Evolutionary conservation across 2,113 vertebrate species (phyloP), one percentile per base, ranked within the genome.

Genomic region (Vireo altiloquus): DNA sequence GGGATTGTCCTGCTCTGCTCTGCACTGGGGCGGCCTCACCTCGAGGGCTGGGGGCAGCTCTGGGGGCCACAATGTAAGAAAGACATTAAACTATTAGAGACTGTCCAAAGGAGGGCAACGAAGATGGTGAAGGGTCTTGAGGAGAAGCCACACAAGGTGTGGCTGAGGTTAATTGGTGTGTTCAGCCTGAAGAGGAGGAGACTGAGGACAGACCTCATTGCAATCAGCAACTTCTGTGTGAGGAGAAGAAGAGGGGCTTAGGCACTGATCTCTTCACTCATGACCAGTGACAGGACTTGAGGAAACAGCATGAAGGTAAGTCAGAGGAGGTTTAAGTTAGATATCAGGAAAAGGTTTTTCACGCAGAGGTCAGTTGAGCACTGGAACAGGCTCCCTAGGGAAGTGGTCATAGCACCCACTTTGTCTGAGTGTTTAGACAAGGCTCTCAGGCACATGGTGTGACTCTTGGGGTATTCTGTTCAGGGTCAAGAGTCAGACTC

Each of bases 221-320:
- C n/a, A n/a, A n/a, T n/a, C n/a, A 10, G 31, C 30, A 82, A 15
- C 30, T 75, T 75, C 70, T 16, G 30, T 0, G 1, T 49, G 30
- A 49, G 20, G 2, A 13, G 10, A 84, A 40, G 35, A n/a, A 3
- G 3, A 54, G 6, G 4, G 10, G 1, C 1, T 18, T 3, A 49
- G 50, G 13, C 24, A 35, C 12, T 35, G 42, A 35, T n/a, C 42
- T 65, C 70, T 57, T 35, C 23, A 5, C 12, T 74, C 19, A 11
- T n/a, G 35, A 40, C 12, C 15, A 16, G 30, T n/a, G 50, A 56
- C 15, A 35, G 30, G 13, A 65, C 30, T 15, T 49, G 13, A 65
- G 30, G 35, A 57, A 75, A 49, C 2, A 1, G 35, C 15, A n/a
- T 0, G 0, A 66, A 76, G 44, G 60, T 50, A 42, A 65, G 35